Conservation (phyloP, 2,888 invertebrate species). For the Atethmia centrago region DNA sequence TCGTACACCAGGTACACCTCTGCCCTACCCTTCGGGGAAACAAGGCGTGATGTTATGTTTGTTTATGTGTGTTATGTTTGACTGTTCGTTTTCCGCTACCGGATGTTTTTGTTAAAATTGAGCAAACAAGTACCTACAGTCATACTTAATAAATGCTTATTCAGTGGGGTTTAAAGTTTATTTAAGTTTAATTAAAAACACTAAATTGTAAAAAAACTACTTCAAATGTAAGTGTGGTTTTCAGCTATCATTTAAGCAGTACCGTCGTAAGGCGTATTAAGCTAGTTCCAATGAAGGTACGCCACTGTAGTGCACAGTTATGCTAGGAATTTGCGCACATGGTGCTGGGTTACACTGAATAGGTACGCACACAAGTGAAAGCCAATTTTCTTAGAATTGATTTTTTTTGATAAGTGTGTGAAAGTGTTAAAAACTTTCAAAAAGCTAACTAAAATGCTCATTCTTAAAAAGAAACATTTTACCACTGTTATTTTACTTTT, state of each 20-base stretch:
- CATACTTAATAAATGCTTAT: background rate
- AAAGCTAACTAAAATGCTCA: no score
- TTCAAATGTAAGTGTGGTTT: background rate
- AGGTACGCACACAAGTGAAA: constrained; percentile 60
- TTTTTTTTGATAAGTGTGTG: background rate
- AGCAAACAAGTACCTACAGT: no score
- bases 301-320: constrained; percentile 70
- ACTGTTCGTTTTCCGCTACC: no score
- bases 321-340: constrained; percentile 83
- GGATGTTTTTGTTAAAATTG: no score
- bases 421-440: background rate
- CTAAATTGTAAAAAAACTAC: background rate
- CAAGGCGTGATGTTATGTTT: no score
- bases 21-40: no score
- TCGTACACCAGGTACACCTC: no score
- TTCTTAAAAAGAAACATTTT: background rate
- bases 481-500: background rate
- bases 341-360: constrained; percentile 63
- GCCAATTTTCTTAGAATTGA: background rate
- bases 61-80: no score
- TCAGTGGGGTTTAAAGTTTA: background rate
- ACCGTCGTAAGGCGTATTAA: constrained; percentile 56
- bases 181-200: no score
- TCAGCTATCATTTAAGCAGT: background rate
- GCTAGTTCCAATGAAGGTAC: constrained; percentile 53